Evolutionary conservation across 2,888 invertebrate genomes (phyloP), one percentile per base, ranked within the genome.

Genomic region (Lepidochrysops patricia): DNA sequence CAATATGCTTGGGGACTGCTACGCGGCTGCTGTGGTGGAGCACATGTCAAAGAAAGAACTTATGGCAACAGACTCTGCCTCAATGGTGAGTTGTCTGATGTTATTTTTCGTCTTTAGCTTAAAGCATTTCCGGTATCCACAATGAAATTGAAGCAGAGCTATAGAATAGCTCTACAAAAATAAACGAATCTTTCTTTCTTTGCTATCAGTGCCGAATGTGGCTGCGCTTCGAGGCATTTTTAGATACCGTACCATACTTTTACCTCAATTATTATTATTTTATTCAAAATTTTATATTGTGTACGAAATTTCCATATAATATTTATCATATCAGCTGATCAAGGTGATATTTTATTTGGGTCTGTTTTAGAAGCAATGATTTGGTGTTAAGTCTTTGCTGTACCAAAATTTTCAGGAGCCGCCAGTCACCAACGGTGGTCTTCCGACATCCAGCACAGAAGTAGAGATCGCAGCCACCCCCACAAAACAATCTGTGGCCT

Each of bases 1-100:
- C 77, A 97, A 97, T 76, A 94, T 96, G 92, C 80, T 97, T 60
- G 96, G 96, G 0, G 96, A 97, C 75, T 95, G 96, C 76, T 96
- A 96, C 77, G 93, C 96, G 1, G 95, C 96, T 2, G 96, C 96
- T 0, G 92, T 96, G 1, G 95, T 97, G 12, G 95, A 96, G 74
- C 93, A 94, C 69, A 83, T 96, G 54, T 96, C 96, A 9, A 94
- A 94, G 79, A 93, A 94, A 65, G 96, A 96, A 77, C 84, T 96
- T 23, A 93, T 94, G 92, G 94, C 94, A 0, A 89, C 93, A 67
- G 94, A 94, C 73, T 93, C 93, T 43, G 91, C 93, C 57, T 90
- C 91, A 49, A 76, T 79, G 70, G 86, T 86, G 57, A 64, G 59
- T 26, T 5, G 12, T 43, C 9, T 23, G n/a, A 19, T 15, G 9